Evolutionary conservation across 2,888 invertebrate species (phyloP).

Genomic region (Emmelina monodactyla): DNA sequence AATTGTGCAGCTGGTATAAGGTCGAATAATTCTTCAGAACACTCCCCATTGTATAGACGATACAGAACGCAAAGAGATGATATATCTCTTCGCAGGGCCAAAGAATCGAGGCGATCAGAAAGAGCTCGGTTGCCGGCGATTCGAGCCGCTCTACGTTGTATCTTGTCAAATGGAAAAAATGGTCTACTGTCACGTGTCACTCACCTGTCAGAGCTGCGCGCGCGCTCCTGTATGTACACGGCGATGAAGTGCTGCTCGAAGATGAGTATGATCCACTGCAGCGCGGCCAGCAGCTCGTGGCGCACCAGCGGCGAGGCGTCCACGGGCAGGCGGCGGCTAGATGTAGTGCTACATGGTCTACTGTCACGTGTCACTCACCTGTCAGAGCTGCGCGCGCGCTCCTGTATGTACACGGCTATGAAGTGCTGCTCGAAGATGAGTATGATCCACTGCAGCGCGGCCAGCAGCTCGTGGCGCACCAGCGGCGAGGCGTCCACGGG

Average conservation of each 20-base stretch:
- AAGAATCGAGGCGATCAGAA: too few species aligned
- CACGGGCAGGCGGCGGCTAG: constrained; percentile 60
- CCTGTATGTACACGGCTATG: constrained; percentile 77
- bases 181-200: too few species aligned
- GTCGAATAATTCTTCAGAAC: too few species aligned
- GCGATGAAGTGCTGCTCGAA: constrained; percentile 90
- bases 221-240: constrained; percentile 71
- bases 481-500: constrained; percentile 86
- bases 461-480: constrained; percentile 86
- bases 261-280: constrained; percentile 74
- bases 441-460: constrained; percentile 83
- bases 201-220: constrained; percentile 37
- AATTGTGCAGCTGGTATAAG: too few species aligned
- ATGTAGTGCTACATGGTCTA: background rate
- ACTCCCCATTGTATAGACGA: too few species aligned
- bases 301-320: constrained; percentile 90
- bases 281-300: background rate
- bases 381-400: constrained; percentile 36
- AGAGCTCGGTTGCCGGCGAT: too few species aligned
- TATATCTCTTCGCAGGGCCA: too few species aligned
- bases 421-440: constrained; percentile 89
- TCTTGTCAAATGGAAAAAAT: too few species aligned
- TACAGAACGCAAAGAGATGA: too few species aligned
- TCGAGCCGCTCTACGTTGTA: too few species aligned
- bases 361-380: constrained; percentile 20